These are phyloP conservation scores for Drosophila aff. DNA, from an alignment of 1,140 invertebrate genomes.

Conservation along the genomic window DNA sequence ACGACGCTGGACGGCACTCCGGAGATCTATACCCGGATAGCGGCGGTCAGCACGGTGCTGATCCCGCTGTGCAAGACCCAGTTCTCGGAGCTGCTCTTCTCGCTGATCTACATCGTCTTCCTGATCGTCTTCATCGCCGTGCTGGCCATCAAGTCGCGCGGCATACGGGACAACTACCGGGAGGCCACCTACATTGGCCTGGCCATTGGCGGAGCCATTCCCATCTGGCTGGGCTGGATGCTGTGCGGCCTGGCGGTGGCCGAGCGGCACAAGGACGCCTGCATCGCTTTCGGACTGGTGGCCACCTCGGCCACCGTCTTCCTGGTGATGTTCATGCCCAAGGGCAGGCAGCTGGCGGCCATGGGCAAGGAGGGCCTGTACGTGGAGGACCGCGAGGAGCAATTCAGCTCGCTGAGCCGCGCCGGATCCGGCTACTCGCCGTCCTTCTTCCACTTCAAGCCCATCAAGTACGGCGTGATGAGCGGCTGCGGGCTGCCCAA, in stretches of 20 bases:
- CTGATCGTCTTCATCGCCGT: slow-evolving; percentile 93
- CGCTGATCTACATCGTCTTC: slow-evolving; percentile 93
- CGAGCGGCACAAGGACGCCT: slow-evolving; percentile 93
- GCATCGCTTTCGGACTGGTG: slow-evolving; percentile 94
- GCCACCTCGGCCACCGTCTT: slow-evolving; percentile 93
- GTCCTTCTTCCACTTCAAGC: slow-evolving; percentile 96
- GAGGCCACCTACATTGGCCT: slow-evolving; percentile 96
- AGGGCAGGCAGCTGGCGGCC: slow-evolving; percentile 95
- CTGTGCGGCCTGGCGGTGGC: slow-evolving; percentile 90
- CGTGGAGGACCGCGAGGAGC: slow-evolving; percentile 91
- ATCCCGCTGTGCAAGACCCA: slow-evolving; percentile 88
- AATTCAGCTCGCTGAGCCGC: slow-evolving; percentile 90
- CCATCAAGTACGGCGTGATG: slow-evolving; percentile 90
- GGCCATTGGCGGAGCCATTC: slow-evolving; percentile 92
- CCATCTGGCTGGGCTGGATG: slow-evolving; percentile 95
- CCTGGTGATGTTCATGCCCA: slow-evolving; percentile 97
- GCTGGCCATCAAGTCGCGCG: slow-evolving; percentile 92
- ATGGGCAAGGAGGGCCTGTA: slow-evolving; percentile 93
- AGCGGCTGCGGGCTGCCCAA: slow-evolving; percentile 83
- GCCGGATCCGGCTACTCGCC: slow-evolving; percentile 94
- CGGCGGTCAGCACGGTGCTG: slow-evolving; percentile 72
- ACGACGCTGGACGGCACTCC: slow-evolving; percentile 65
- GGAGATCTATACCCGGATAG: slow-evolving; percentile 77
- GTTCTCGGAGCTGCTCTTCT: slow-evolving; percentile 90
- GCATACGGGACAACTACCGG: slow-evolving; percentile 96